These are phyloP conservation scores for Bergia sp. DNA, from an alignment of 92 coral and sea anemone species.

Conservation along the genomic window DNA sequence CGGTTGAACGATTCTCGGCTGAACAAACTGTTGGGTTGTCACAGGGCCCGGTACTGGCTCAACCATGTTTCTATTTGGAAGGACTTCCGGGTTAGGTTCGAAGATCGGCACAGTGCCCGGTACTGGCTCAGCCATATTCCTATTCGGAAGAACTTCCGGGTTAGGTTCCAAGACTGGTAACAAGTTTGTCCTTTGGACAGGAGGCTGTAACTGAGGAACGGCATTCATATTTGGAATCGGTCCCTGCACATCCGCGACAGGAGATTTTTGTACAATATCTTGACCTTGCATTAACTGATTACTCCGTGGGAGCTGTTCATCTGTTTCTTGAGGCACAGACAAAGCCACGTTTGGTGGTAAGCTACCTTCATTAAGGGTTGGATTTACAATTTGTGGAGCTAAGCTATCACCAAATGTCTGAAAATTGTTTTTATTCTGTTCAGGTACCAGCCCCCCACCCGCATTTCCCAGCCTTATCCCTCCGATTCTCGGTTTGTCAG, in stretches of 20 bases:
- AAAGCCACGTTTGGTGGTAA: constrained; percentile 7
- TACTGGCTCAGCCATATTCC: constrained; percentile 1
- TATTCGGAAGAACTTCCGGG: background rate
- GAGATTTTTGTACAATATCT: background rate
- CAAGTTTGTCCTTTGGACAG: constrained; percentile 7
- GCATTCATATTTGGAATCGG: constrained; percentile 1
- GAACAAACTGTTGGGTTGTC: background rate
- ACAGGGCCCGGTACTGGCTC: background rate
- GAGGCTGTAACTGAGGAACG: constrained; percentile 7
- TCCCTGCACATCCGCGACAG: background rate
- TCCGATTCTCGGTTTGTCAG: constrained; percentile 62
- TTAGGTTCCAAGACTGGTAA: background rate
- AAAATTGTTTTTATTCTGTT: constrained; percentile 29
- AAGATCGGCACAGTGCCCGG: background rate
- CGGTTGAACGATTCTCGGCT: constrained; percentile 10
- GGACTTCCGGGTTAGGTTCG: background rate
- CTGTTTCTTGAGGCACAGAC: background rate
- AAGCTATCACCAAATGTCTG: constrained; percentile 32
- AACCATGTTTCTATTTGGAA: constrained; percentile 9
- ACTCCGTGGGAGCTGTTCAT: background rate
- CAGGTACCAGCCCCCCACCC: constrained; percentile 45
- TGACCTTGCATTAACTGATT: constrained; percentile 18
- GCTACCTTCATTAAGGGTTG: constrained; percentile 22
- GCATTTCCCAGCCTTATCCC: constrained; percentile 59
- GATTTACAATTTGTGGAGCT: constrained; percentile 28